Conservation (phyloP, 2,888 invertebrate species). For the Furcula furcula region DNA sequence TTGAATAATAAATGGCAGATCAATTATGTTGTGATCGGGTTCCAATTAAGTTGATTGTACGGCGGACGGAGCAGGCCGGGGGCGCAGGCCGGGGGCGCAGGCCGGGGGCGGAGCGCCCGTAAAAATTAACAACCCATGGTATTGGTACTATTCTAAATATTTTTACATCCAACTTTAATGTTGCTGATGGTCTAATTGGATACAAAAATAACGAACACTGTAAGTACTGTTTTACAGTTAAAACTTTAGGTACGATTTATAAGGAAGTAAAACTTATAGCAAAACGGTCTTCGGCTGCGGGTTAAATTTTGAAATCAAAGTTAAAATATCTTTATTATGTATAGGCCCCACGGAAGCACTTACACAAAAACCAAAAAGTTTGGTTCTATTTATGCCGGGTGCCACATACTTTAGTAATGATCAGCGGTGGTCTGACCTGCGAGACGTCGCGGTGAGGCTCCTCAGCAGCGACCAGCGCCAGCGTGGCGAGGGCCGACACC, state of each 20-base stretch:
- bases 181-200: no score
- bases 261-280: no score
- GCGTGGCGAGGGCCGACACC: conserved; percentile 63
- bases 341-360: no score
- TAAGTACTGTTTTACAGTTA: no score
- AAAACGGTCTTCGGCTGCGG: no score
- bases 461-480: conserved; percentile 57
- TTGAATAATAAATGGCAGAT: conserved; percentile 12
- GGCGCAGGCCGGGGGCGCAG: background rate
- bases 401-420: no score
- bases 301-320: no score
- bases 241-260: no score
- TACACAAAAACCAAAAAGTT: no score
- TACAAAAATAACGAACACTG: no score
- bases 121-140: conserved; percentile 9
- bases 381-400: no score
- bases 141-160: conserved; percentile 5
- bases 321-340: no score
- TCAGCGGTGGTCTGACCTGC: conserved; percentile 38
- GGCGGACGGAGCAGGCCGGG: conserved; percentile 3
- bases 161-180: conserved; percentile 1
- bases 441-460: conserved; percentile 46
- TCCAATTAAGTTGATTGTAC: conserved; percentile 21
- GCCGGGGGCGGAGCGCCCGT: background rate
- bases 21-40: conserved; percentile 21